Conservation (phyloP, 2,797 vertebrate species). For the Thunnus albacares region DNA sequence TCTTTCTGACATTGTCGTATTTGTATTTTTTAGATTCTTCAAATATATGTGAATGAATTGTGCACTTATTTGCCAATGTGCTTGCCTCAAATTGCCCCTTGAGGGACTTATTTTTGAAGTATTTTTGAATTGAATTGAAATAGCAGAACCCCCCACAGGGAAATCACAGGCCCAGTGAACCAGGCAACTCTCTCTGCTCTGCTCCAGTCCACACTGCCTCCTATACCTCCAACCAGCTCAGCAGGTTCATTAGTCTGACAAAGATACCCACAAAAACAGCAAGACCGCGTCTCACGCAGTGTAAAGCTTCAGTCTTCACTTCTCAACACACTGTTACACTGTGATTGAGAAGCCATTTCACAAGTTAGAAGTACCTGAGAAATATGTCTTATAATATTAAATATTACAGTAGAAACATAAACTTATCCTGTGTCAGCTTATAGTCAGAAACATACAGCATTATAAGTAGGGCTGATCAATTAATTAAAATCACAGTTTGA, state of each 20-base stretch:
- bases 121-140: no score
- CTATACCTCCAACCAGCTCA: slow-evolving; percentile 69
- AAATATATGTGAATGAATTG: no score
- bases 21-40: no score
- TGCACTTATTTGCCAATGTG: no score
- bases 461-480: slow-evolving; percentile 5
- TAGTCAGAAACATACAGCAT: background rate
- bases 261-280: slow-evolving; percentile 65
- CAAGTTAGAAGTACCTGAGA: background rate
- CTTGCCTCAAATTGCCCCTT: no score
- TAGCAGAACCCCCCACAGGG: slow-evolving; percentile 68
- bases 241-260: slow-evolving; percentile 81
- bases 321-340: background rate
- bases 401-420: background rate
- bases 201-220: slow-evolving; percentile 68
- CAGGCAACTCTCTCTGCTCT: slow-evolving; percentile 69
- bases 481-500: slow-evolving; percentile 11
- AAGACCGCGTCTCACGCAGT: slow-evolving; percentile 28
- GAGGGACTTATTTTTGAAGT: no score
- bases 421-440: background rate
- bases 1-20: no score
- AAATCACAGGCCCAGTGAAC: slow-evolving; percentile 81
- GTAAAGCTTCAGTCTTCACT: slow-evolving; percentile 8
- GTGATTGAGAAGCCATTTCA: background rate
- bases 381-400: background rate